phyloP scores from a whole-genome alignment of 2,888 invertebrate genomes.

The Sycophila texana region DNA sequence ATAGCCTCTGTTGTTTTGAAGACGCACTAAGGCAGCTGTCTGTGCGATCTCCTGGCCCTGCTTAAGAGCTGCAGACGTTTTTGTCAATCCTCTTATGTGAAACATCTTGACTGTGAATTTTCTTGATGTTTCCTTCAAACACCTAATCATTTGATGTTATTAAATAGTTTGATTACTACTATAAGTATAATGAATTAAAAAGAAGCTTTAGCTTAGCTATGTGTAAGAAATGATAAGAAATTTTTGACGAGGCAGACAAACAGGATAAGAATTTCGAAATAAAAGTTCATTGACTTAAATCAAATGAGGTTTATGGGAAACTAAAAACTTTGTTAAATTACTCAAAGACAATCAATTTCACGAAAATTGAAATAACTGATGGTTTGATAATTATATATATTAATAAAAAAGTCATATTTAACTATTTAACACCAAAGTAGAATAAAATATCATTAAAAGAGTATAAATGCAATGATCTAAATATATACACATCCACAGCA shows the following conservation, averaged over 20 bases:
- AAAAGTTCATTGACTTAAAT: conserved; percentile 17
- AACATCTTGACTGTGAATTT: conserved; percentile 43
- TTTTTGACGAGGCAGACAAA: conserved; percentile 4
- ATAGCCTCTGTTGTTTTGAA: conserved; percentile 75
- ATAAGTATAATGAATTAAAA: neutral
- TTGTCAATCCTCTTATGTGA: conserved; percentile 44
- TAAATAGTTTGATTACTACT: neutral
- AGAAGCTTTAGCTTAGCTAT: neutral
- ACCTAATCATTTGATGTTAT: neutral
- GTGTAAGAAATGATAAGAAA: conserved; percentile 22
- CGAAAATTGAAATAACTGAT: neutral
- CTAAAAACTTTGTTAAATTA: neutral
- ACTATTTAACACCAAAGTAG: neutral
- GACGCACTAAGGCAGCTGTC: conserved; percentile 60
- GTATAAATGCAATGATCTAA: neutral
- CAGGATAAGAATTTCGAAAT: conserved; percentile 39
- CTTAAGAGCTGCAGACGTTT: conserved; percentile 77
- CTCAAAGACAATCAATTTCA: neutral
- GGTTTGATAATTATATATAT: neutral
- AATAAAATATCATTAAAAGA: neutral
- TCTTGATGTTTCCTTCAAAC: neutral
- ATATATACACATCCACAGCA: neutral
- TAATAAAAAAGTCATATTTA: neutral
- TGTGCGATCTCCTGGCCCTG: conserved; percentile 77
- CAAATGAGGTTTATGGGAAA: neutral